Percentiles rank a stretch among this genome's conserved stretches.
Evolutionary conservation across 2,888 invertebrate species (phyloP).

Genomic region (Pristionchus exspectatus): DNA sequence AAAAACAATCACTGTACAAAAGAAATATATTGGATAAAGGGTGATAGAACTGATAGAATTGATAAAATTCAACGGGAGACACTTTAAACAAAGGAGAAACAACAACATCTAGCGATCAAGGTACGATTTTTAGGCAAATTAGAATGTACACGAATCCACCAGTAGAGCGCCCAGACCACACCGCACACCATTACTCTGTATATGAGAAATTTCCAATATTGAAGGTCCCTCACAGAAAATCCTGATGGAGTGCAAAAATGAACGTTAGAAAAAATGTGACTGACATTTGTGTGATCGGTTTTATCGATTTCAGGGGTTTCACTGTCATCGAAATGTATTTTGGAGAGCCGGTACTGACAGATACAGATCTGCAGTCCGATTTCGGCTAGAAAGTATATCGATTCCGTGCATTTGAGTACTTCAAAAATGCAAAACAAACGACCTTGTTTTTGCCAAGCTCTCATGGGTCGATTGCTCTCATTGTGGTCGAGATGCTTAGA

Average conservation of each 20-base stretch:
- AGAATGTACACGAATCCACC: neutral
- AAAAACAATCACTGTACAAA: neutral
- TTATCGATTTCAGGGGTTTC: neutral
- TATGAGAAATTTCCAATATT: no score
- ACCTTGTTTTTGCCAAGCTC: constrained; percentile 6
- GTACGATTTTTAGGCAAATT: neutral
- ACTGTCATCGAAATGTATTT: neutral
- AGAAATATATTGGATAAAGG: neutral
- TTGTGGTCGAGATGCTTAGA: neutral
- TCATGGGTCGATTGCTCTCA: neutral
- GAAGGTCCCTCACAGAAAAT: constrained; percentile 28
- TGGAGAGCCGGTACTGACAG: neutral
- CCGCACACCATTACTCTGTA: neutral
- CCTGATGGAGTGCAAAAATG: neutral
- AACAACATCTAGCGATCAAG: neutral
- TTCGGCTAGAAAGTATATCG: neutral
- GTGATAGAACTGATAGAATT: neutral
- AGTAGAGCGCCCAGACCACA: neutral
- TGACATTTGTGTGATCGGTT: neutral
- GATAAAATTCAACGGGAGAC: neutral
- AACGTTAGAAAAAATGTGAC: neutral
- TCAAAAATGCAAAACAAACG: neutral
- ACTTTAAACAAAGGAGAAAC: neutral
- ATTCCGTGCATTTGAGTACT: neutral
- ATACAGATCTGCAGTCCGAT: neutral